These are phyloP conservation scores for Nematopogon swammerdamellus DNA, from an alignment of 2,888 invertebrate species.

Conservation along the genomic window DNA sequence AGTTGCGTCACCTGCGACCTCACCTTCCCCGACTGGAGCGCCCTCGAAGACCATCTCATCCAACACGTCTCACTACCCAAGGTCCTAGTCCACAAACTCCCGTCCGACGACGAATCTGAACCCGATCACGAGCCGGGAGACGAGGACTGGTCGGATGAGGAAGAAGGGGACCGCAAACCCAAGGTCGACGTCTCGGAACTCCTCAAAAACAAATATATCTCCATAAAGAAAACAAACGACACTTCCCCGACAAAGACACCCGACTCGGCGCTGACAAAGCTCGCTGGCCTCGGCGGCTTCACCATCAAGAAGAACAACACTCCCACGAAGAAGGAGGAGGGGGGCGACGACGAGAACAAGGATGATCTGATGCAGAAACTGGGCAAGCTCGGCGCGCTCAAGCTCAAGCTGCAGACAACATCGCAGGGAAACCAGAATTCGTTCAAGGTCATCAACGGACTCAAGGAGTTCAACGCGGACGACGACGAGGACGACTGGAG, in stretches of 20 bases:
- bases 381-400: slow-evolving; percentile 42
- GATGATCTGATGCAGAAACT: slow-evolving; percentile 36
- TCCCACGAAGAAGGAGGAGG: slow-evolving; percentile 34
- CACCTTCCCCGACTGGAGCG: slow-evolving; percentile 40
- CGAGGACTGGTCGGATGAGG: slow-evolving; percentile 47
- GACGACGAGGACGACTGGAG: slow-evolving; percentile 37
- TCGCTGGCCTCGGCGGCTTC: slow-evolving; percentile 38
- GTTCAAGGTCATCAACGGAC: slow-evolving; percentile 44
- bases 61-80: slow-evolving; percentile 55
- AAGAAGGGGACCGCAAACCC: slow-evolving; percentile 17
- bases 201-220: slow-evolving; percentile 34
- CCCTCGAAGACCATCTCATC: slow-evolving; percentile 49
- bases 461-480: slow-evolving; percentile 42
- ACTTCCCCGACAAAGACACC: slow-evolving; percentile 18
- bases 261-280: slow-evolving; percentile 30
- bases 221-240: slow-evolving; percentile 32
- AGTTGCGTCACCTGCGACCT: slow-evolving; percentile 52
- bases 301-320: slow-evolving; percentile 41
- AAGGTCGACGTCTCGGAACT: slow-evolving; percentile 43
- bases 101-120: slow-evolving; percentile 48
- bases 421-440: slow-evolving; percentile 40
- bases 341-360: slow-evolving; percentile 11
- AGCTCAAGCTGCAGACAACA: slow-evolving; percentile 32
- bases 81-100: slow-evolving; percentile 44
- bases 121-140: slow-evolving; percentile 27